Conservation (phyloP, 1,140 invertebrate genomes). For the Cydia splendana region DNA sequence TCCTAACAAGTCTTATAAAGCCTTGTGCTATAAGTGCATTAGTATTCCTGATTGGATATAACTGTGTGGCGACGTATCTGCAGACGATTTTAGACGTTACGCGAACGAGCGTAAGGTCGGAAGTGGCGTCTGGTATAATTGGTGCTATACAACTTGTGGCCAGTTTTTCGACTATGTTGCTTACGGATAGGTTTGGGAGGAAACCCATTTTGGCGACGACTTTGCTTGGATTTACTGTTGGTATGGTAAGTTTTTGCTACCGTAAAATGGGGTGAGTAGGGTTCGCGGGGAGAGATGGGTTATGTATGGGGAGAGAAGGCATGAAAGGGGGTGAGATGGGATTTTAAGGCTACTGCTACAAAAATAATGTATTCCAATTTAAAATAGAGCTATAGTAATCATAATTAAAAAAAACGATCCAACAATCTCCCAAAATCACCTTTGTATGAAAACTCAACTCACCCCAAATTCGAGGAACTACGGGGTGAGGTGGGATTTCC, state of each 20-base stretch:
- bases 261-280: no score
- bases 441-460: no score
- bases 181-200: constrained; percentile 83
- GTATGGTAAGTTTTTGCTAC: neutral
- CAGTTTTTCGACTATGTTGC: constrained; percentile 75
- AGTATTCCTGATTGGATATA: constrained; percentile 81
- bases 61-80: constrained; percentile 86
- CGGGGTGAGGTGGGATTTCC: no score
- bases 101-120: constrained; percentile 80
- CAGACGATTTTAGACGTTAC: constrained; percentile 83
- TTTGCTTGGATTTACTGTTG: neutral
- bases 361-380: no score
- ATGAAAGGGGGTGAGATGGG: no score
- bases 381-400: no score
- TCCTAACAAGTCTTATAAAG: constrained; percentile 44
- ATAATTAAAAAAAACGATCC: no score
- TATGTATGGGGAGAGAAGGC: no score
- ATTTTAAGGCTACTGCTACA: no score
- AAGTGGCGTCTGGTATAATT: constrained; percentile 83
- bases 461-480: no score
- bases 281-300: no score
- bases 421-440: no score
- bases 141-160: constrained; percentile 81
- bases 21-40: neutral
- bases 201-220: constrained; percentile 79